These are phyloP conservation scores for Nothoprocta perdicaria DNA, from an alignment of 2,113 vertebrate genomes.

Conservation along the genomic window DNA sequence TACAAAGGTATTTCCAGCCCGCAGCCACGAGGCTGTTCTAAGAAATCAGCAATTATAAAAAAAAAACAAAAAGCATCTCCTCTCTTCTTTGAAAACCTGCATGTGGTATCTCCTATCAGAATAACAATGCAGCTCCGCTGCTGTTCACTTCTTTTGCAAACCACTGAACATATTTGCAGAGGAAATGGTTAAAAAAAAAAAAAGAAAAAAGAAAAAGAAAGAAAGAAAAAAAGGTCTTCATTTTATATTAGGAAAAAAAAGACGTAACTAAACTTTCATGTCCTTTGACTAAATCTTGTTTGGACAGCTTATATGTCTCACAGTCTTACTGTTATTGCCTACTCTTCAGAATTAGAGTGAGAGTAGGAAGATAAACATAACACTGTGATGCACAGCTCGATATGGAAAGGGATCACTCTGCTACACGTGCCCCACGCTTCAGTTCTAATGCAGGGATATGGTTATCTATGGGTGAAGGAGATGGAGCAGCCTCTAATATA, in stretches of 20 bases:
- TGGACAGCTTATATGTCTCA: conserved; percentile 14
- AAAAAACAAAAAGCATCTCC: not conserved
- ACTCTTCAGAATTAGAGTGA: not conserved
- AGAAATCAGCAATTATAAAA: not conserved
- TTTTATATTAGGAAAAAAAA: not conserved
- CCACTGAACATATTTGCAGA: conserved; percentile 6
- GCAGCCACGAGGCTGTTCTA: not conserved
- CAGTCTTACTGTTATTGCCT: conserved; percentile 28
- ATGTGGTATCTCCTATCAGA: not conserved
- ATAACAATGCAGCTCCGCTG: not conserved
- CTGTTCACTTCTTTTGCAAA: not conserved
- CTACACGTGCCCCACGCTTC: not conserved
- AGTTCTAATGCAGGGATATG: not conserved
- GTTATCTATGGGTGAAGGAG: conserved; percentile 31
- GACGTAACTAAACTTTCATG: not conserved
- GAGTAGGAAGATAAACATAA: conserved; percentile 33
- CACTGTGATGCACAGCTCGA: not conserved
- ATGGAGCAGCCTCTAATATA: conserved; percentile 1
- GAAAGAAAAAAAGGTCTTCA: not conserved
- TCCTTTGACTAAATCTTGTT: conserved; percentile 50
- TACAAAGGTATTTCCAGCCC: not conserved
- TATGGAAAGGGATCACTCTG: not conserved
- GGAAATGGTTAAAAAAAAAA: not conserved
- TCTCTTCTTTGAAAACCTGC: not conserved
- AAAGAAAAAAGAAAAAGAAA: not conserved